These are phyloP conservation scores for Episyrphus balteatus DNA, from an alignment of 1,140 invertebrate species.

Conservation along the genomic window DNA sequence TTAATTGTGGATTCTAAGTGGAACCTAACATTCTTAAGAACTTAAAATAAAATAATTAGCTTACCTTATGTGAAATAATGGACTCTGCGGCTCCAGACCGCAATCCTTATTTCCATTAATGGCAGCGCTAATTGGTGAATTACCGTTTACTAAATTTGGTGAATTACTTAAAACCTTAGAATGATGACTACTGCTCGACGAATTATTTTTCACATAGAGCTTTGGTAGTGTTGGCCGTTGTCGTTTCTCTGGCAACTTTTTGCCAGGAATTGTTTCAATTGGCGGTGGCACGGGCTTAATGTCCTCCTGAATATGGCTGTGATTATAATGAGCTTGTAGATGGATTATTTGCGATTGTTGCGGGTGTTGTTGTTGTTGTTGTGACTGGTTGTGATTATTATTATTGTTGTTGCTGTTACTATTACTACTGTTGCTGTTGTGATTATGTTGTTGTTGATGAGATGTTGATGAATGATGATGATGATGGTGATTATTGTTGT, in stretches of 20 bases:
- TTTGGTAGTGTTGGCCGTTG: constrained; percentile 52
- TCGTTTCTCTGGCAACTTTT: constrained; percentile 52
- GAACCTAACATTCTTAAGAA: too few species aligned
- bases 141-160: constrained; percentile 13
- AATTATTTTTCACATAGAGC: constrained; percentile 62
- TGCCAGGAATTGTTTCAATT: constrained; percentile 80
- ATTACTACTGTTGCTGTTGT: background rate
- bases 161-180: constrained; percentile 1
- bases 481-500: constrained; percentile 9
- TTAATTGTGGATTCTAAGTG: too few species aligned
- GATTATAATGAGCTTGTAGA: constrained; percentile 41
- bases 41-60: background rate
- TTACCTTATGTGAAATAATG: constrained; percentile 36
- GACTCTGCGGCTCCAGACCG: constrained; percentile 30
- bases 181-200: constrained; percentile 17
- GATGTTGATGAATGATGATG: constrained; percentile 9
- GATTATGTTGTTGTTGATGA: constrained; percentile 5
- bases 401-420: background rate
- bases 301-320: constrained; percentile 42
- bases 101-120: constrained; percentile 8
- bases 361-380: constrained; percentile 14
- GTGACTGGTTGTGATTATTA: background rate
- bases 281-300: constrained; percentile 76
- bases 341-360: constrained; percentile 5
- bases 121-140: constrained; percentile 8